Base-by-base conservation (phyloP, 2,113 vertebrate genomes). In the Menura novaehollandiae region DNA sequence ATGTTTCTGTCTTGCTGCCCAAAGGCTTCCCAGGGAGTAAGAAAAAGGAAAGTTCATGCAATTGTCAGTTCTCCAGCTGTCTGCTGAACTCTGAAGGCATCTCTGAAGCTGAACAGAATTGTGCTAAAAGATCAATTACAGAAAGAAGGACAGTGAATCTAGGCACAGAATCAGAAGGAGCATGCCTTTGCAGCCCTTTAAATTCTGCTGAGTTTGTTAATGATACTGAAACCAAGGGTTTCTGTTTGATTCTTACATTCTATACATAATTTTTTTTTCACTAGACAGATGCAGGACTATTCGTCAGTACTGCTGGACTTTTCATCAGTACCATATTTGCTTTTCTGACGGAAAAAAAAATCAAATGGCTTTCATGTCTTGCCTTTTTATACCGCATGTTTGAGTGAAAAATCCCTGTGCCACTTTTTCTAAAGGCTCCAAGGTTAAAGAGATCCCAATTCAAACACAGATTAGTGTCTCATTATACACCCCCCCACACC, bases 1-100 rank as follows among this genome's bases (percentile, higher is more conserved):
- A 44, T 82, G 39, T 91, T 85, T 89, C 44, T 67, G 18, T 93
- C n/a, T 83, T 94, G 39, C 66, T 94, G 77, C 74, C 52, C 66
- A 91, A 63, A 81, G 85, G 41, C 72, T 80, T 91, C 85, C 55
- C 26, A 35, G 39, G 30, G 59, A 88, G 39, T 58, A 63, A 80
- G 82, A 67, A 73, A 86, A 78, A 91, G 52, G n/a, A 80, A 46
- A 84, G 74, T 49, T 33, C 30, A 32, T 84, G 43, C 47, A 71
- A 11, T 93, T 93, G n/a, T 73, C 83, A 76, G 82, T 91, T 93
- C 55, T 26, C n/a, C 37, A 63, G 46, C 51, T 79, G 51, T 66
- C 55, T 58, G 0, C 21, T 27, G 75, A 92, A 55, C n/a, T 73
- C 53, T 90, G 88, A 93, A 92, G 62, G 46, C 47, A 15, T 68